Percentiles rank a stretch among this genome's conserved stretches.
Evolutionary conservation across 2,888 invertebrate species (phyloP).

Genomic region (Phalera bucephala): DNA sequence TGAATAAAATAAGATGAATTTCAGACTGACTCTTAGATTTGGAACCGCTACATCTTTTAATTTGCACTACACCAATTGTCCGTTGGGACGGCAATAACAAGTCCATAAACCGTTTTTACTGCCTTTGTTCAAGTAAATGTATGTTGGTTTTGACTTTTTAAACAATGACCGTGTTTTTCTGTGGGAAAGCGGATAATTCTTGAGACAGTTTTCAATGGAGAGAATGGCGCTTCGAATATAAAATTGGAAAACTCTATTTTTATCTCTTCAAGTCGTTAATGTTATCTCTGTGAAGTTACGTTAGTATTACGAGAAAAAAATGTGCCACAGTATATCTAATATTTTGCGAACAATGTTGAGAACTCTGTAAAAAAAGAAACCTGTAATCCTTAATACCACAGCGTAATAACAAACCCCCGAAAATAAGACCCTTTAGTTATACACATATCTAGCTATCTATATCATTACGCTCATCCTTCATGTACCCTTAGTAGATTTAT

Average conservation of each 20-base stretch:
- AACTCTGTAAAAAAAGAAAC: no score
- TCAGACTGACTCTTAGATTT: no score
- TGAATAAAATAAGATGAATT: no score
- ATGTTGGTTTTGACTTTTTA: conserved; percentile 82
- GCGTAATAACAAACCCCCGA: no score
- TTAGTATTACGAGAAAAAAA: no score
- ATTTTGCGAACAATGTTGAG: no score
- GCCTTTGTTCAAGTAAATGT: conserved; percentile 81
- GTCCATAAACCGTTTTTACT: conserved; percentile 82
- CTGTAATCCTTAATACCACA: no score
- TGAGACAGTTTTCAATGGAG: conserved; percentile 54
- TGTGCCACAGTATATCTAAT: no score
- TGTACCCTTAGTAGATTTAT: no score
- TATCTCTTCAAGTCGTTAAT: conserved; percentile 7
- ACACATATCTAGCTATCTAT: no score
- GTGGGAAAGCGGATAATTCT: conserved; percentile 63
- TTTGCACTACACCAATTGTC: conserved; percentile 53
- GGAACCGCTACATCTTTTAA: conserved; percentile 11
- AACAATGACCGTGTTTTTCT: conserved; percentile 80
- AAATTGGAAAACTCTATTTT: conserved; percentile 25
- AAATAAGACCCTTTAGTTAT: no score
- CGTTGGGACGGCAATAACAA: conserved; percentile 79
- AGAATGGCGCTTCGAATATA: conserved; percentile 43
- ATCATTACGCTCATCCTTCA: no score
- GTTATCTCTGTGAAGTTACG: conserved; percentile 4